phyloP scores from a whole-genome alignment of 2,113 vertebrate species.

The Coreoperca whiteheadi region DNA sequence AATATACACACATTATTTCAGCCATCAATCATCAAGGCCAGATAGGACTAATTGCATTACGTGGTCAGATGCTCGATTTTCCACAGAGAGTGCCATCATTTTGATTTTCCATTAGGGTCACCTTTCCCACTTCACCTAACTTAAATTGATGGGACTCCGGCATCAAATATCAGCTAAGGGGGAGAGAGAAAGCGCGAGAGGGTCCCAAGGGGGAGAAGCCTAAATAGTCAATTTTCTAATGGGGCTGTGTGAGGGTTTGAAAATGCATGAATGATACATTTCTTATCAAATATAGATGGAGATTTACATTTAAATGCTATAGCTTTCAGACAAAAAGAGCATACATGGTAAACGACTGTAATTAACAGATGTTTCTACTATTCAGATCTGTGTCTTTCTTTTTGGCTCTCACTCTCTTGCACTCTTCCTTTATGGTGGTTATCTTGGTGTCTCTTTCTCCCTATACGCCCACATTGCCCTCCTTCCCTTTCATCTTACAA shows the following conservation, averaged over 20 bases:
- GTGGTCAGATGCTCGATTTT: conserved; percentile 25
- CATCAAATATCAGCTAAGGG: conserved; percentile 33
- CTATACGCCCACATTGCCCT: conserved; percentile 14
- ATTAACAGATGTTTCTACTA: neutral
- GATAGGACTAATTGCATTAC: conserved; percentile 47
- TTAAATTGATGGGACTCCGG: conserved; percentile 41
- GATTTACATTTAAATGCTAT: conserved; percentile 8
- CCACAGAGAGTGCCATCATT: conserved; percentile 28
- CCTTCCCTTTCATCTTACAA: conserved; percentile 49
- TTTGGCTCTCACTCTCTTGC: neutral
- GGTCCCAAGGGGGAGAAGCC: neutral
- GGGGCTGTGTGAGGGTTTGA: conserved; percentile 10
- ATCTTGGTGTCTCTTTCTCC: neutral
- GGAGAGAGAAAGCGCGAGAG: neutral
- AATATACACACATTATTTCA: conserved; percentile 19
- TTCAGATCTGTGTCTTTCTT: conserved; percentile 5
- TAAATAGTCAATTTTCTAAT: conserved; percentile 5
- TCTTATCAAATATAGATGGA: conserved; percentile 20
- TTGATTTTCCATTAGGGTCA: conserved; percentile 67
- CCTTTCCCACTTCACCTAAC: conserved; percentile 35
- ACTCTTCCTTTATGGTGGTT: conserved; percentile 4
- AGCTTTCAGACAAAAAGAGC: conserved; percentile 6
- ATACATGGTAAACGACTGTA: neutral
- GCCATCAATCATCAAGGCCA: conserved; percentile 56
- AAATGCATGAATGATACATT: conserved; percentile 28